Evolutionary conservation across 92 coral and sea anemone species (phyloP), one percentile per base, ranked within the genome.

Genomic region (Hydrozoanthus gracilis): DNA sequence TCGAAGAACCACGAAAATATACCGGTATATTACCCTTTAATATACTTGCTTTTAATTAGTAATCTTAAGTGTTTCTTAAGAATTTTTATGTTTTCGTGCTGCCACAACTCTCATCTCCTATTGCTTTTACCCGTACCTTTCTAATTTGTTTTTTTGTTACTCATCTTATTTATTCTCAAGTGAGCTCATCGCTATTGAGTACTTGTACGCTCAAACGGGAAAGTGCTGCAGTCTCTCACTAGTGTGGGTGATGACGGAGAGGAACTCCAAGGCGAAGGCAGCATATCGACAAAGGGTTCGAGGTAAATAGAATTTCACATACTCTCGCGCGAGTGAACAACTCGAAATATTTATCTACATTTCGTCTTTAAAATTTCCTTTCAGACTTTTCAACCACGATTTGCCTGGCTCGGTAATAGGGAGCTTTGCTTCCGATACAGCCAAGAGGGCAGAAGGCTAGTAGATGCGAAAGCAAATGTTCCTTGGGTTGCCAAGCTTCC

Each of bases 171-270:
- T 84, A 6, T 60, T 46, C 46, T 13, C 87, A 82, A 82, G 68
- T 49, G 91, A 89, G 73, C 84, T 83, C 4, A 89, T 89, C 54
- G 91, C 79, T 44, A 76, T 83, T 12, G 91, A 84, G 73, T 84
- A 89, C 16, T 68, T 89, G 51, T 88, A 82, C 78, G 54, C 62
- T 9, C 90, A 87, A 54, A 56, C 64, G 64, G 64, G 64, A n/a
- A 56, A 56, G 64, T 56, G 16, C 64, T 56, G 64, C 64, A 56
- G 64, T n/a, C 11, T 13, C 64, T 56, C 64, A 13, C 64, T 2
- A 3, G 39, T 27, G 39, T 11, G 16, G 64, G 13, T 56, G 64
- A 56, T n/a, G 64, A 56, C 4, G 64, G 15, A 10, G 4, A 56
- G 15, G 64, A 56, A n/a, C 15, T 3, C 15, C 15, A n/a, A n/a